These are phyloP conservation scores for Montipora cactus DNA, from an alignment of 64 coral and sea anemone species.

Conservation along the genomic window DNA sequence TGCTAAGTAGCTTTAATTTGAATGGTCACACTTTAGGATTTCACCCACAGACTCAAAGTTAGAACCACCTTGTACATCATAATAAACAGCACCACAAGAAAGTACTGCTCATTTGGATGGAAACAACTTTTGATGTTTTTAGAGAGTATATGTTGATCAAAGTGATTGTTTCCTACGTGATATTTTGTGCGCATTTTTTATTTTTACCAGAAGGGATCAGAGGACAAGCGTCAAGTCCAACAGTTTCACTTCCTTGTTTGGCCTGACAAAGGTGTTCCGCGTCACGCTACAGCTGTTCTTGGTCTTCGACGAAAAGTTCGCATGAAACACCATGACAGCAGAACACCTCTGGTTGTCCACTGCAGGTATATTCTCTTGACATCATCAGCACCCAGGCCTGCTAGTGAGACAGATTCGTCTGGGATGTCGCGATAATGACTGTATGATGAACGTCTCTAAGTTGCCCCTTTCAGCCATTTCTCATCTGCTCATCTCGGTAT, in stretches of 20 bases:
- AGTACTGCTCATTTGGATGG: not conserved
- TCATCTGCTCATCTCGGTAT: too few species aligned
- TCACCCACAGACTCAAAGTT: too few species aligned
- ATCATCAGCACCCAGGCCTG: too few species aligned
- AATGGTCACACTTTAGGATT: too few species aligned
- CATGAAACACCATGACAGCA: not conserved
- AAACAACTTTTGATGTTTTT: too few species aligned
- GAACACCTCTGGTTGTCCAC: conserved; percentile 56
- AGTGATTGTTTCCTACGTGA: not conserved
- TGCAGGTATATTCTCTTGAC: conserved; percentile 60
- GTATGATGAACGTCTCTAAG: too few species aligned
- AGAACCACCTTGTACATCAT: too few species aligned
- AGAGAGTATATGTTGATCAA: not conserved
- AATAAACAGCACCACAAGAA: not conserved
- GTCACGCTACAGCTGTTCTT: conserved; percentile 68
- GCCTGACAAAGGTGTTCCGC: conserved; percentile 85
- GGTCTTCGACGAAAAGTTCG: conserved; percentile 58
- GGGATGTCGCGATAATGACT: too few species aligned
- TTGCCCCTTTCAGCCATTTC: too few species aligned
- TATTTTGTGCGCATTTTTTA: not conserved
- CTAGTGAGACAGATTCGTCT: too few species aligned
- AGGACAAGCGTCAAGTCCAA: conserved; percentile 30
- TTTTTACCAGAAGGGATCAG: conserved; percentile 12
- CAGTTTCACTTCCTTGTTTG: conserved; percentile 84
- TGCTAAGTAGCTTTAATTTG: too few species aligned